Percentiles rank a stretch among this genome's conserved stretches.
Evolutionary conservation across 2,113 vertebrate genomes (phyloP).

Genomic region (Pimephales promelas): DNA sequence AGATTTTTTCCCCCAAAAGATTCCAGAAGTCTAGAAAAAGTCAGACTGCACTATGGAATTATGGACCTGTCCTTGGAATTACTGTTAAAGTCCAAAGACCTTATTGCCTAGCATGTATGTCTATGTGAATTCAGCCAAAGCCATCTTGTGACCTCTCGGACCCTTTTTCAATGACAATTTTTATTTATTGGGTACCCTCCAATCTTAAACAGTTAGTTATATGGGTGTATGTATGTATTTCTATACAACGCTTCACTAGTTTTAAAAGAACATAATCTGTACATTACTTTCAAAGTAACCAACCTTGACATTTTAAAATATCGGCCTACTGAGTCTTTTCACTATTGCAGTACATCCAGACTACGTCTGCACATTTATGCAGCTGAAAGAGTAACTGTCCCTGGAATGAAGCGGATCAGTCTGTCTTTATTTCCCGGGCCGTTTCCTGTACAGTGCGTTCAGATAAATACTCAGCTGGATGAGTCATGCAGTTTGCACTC

Average conservation of each 20-base stretch:
- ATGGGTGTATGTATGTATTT: neutral
- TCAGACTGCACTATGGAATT: neutral
- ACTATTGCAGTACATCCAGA: neutral
- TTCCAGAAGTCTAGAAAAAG: slow-evolving; percentile 1
- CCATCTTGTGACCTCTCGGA: neutral
- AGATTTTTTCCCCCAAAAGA: neutral
- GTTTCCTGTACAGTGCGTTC: slow-evolving; percentile 57
- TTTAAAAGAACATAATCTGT: neutral
- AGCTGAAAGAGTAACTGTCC: slow-evolving; percentile 14
- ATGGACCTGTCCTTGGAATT: neutral
- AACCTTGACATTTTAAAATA: slow-evolving; percentile 7
- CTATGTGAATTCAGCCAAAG: neutral
- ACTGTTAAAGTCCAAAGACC: neutral
- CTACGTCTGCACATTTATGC: slow-evolving; percentile 10
- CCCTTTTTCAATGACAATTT: too few relatives aligned
- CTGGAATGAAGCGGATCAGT: slow-evolving; percentile 38
- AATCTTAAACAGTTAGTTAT: neutral
- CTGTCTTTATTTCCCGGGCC: slow-evolving; percentile 45
- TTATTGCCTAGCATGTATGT: neutral
- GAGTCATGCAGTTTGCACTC: slow-evolving; percentile 71
- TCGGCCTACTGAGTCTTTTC: neutral
- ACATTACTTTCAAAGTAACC: neutral
- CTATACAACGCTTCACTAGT: neutral
- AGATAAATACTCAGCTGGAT: slow-evolving; percentile 72
- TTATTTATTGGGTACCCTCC: too few relatives aligned